phyloP scores from a whole-genome alignment of 2,888 invertebrate species.

The Tipula vernalis region DNA sequence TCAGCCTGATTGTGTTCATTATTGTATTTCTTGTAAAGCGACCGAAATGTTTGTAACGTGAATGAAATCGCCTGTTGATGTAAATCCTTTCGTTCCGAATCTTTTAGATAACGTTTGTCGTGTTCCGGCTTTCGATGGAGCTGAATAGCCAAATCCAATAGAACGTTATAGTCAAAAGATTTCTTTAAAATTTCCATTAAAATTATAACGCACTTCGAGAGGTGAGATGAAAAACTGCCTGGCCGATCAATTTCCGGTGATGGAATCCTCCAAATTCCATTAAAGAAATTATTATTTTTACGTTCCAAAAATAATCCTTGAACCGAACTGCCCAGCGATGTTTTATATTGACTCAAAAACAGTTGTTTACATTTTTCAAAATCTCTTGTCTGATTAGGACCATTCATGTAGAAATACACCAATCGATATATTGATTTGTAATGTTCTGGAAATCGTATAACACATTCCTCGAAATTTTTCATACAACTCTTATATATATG shows the following conservation, averaged over 20 bases:
- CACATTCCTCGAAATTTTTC: conserved; percentile 70
- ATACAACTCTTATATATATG: conserved; percentile 54
- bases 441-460: conserved; percentile 76
- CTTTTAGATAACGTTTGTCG: conserved; percentile 77
- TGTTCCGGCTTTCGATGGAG: conserved; percentile 69
- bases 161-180: conserved; percentile 63
- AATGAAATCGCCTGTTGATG: conserved; percentile 66
- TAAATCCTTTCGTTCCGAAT: conserved; percentile 69
- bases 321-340: conserved; percentile 51
- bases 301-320: conserved; percentile 77
- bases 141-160: conserved; percentile 68
- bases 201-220: conserved; percentile 72
- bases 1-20: conserved; percentile 40
- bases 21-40: conserved; percentile 44
- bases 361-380: conserved; percentile 57
- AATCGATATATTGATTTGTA: conserved; percentile 86
- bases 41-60: conserved; percentile 55
- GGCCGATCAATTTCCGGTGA: conserved; percentile 81
- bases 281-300: conserved; percentile 77
- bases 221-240: conserved; percentile 83
- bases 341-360: conserved; percentile 53
- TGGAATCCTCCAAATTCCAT: conserved; percentile 88
- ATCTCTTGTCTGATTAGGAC: conserved; percentile 50
- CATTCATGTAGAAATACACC: conserved; percentile 69
- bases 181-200: conserved; percentile 69